Base-by-base conservation (phyloP, 2,113 vertebrate genomes). In the Procapra przewalskii region DNA sequence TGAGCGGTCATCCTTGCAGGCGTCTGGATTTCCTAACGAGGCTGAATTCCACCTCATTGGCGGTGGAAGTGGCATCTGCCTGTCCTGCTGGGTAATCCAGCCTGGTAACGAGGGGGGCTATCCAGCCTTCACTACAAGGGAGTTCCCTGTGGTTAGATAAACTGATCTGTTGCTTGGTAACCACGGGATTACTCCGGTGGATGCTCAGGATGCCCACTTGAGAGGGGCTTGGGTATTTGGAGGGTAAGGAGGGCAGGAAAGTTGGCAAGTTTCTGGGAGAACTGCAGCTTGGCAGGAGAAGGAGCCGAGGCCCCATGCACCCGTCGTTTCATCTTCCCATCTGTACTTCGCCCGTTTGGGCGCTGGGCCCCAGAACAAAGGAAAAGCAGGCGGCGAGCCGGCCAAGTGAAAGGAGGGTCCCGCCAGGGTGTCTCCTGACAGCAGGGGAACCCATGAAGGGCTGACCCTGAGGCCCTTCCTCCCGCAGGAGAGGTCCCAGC, bases 161-260 rank as follows among this genome's bases (percentile, higher is more conserved):
- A 98, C 97, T 98, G 97, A 97, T 97, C 93, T 95, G 98, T 99
- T 98, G 98, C 98, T 95, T 98, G 97, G 98, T 98, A 98, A 98
- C 98, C 71, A 89, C 21, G 0, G 4, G 97, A 97, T 98, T 97
- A 94, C 89, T 79, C 88, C 25, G 60, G 96, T 98, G 93, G 91
- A 91, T 33, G 91, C 96, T 90, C 90, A 90, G 92, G 97, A 97
- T 84, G 50, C 89, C 97, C 64, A 10, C 21, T 25, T 52, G 67
- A 83, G 87, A 91, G 71, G 94, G 71, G 52, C 27, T 48, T 13
- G 57, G 81, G 84, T 75, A 52, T 87, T 33, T 77, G 96, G 90
- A 96, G 95, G 83, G 52, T 64, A 71, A 88, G 85, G 57, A 92
- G 89, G 93, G 94, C 95, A 33, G 71, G 95, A 8, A 79, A 55